phyloP scores from a whole-genome alignment of 2,113 vertebrate genomes.

The Crypturellus undulatus region DNA sequence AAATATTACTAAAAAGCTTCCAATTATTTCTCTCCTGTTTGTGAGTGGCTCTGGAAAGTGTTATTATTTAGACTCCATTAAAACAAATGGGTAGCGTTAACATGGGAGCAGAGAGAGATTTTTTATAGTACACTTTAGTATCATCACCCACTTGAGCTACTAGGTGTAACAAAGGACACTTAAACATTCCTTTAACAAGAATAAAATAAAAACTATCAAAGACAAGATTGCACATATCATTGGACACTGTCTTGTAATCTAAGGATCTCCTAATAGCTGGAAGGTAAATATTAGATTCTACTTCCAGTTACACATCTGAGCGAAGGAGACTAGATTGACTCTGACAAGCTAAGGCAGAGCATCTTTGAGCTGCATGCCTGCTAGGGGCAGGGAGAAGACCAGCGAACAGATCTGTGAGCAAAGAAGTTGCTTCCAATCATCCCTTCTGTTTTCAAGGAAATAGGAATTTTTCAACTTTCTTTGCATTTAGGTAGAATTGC shows the following conservation, averaged over 20 bases:
- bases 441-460: background rate
- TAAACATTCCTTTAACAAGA: background rate
- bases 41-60: background rate
- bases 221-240: background rate
- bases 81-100: background rate
- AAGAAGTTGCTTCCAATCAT: background rate
- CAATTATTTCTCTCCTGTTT: background rate
- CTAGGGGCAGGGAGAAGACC: rapidly evolving
- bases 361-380: background rate
- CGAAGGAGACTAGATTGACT: background rate
- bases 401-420: background rate
- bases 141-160: background rate
- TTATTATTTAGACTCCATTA: background rate
- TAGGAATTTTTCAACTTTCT: background rate
- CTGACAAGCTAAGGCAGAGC: background rate
- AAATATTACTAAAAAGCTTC: background rate
- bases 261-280: background rate
- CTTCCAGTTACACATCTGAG: background rate
- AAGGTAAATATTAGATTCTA: background rate
- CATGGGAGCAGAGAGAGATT: background rate
- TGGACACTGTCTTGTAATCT: background rate
- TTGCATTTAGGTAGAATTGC: background rate
- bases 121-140: background rate
- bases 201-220: background rate
- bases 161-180: background rate